These are phyloP conservation scores for Ianthella basta DNA, from an alignment of 37 sponge, comb jelly and placozoan species.

Conservation along the genomic window DNA sequence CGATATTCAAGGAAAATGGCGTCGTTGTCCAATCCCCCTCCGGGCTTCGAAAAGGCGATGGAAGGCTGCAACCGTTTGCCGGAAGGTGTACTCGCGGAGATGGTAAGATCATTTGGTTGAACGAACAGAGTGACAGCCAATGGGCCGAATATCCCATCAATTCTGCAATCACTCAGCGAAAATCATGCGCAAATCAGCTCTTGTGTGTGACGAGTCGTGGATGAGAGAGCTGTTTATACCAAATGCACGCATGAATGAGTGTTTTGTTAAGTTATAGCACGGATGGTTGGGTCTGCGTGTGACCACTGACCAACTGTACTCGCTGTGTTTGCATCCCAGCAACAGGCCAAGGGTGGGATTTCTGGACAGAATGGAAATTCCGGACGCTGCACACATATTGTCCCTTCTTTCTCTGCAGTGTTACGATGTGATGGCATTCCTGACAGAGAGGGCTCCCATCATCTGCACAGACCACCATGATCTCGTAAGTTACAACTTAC, in stretches of 20 bases:
- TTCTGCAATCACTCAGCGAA: too few relatives aligned
- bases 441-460: slow-evolving; percentile 55
- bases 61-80: slow-evolving; percentile 66
- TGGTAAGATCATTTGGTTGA: too few relatives aligned
- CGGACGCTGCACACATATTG: neutral
- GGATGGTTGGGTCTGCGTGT: too few relatives aligned
- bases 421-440: slow-evolving; percentile 80
- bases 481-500: slow-evolving; percentile 36
- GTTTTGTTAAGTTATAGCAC: too few relatives aligned
- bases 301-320: too few relatives aligned
- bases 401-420: slow-evolving; percentile 35
- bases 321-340: neutral
- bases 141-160: too few relatives aligned
- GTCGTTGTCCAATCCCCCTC: slow-evolving; percentile 57
- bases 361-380: neutral
- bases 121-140: too few relatives aligned
- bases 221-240: too few relatives aligned
- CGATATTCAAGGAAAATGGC: slow-evolving; percentile 41
- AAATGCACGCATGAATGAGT: too few relatives aligned
- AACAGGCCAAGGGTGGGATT: neutral
- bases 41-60: slow-evolving; percentile 72
- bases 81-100: slow-evolving; percentile 73
- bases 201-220: too few relatives aligned
- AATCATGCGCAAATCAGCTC: too few relatives aligned
- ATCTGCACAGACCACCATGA: slow-evolving; percentile 56